Base-by-base conservation (phyloP, 1,140 invertebrate species). In the Neotoxoptera formosana region DNA sequence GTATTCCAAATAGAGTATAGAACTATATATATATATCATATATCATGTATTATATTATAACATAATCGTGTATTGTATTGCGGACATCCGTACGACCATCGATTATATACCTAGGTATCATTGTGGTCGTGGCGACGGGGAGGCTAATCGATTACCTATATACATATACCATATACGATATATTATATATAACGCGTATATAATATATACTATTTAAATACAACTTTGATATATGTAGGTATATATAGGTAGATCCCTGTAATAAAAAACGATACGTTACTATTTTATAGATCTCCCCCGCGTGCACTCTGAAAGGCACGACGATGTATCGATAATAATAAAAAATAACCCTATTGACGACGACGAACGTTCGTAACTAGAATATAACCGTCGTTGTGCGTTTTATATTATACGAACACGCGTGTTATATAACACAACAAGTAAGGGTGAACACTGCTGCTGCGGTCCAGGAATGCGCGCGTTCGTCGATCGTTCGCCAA, bases 401-500 rank as follows among this genome's bases (percentile, higher is more conserved):
- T 17, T n/a, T 1, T 30, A 14, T n/a, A n/a, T 41, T n/a, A n/a
- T 41, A 41, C 41, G 41, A 14, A 4, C 56, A 67, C 21, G 9
- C 9, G 11, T 76, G 14, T 17, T 76, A 76, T 76, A n/a, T n/a
- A n/a, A n/a, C n/a, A n/a, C n/a, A 76, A 76, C 14, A n/a, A 76
- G 1, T 76, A 20, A 76, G 60, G 60, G 30, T 76, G 60, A 67
- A 36, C 34, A 34, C 34, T 8, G 83, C 83, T 8, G 83, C 83
- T 9, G 23, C n/a, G 2, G 60, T 76, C 8, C 30, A 90, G 89
- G 89, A 90, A 90, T 90, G 89, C 34, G 89, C 34, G 34, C n/a
- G 34, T 23, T 6, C 34, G 34, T 56, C n/a, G 34, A 36, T 47
- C 7, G 53, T 90, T 56, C 36, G 89, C 89, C 53, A 36, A 90